Conservation (phyloP, 2,888 invertebrate genomes). For the Chymomyza procnemis region DNA sequence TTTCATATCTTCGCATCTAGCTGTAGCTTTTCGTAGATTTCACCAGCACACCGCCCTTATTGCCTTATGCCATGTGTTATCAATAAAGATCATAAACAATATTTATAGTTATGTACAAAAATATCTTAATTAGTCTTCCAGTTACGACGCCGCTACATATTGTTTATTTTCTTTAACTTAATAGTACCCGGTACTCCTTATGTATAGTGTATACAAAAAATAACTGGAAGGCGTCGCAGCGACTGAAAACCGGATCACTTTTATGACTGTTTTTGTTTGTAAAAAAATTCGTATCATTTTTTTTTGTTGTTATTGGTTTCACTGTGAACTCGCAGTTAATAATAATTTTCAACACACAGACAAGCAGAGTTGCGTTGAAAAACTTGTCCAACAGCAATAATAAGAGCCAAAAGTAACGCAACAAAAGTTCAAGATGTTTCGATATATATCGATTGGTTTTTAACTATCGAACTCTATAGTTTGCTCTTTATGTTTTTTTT, state of each 20-base stretch:
- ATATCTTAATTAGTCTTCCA: no score
- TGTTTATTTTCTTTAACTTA: no score
- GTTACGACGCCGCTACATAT: no score
- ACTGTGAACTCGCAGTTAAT: constrained; percentile 27
- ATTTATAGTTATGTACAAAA: no score
- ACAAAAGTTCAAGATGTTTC: constrained; percentile 12
- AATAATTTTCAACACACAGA: constrained; percentile 33
- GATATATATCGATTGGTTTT: not conserved
- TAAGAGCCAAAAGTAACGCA: constrained; percentile 5
- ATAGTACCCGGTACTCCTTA: not conserved
- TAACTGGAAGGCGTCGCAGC: constrained; percentile 8
- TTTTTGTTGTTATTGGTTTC: constrained; percentile 28
- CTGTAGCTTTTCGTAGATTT: no score
- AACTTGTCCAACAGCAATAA: constrained; percentile 23
- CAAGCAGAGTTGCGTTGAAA: not conserved
- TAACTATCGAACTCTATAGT: not conserved
- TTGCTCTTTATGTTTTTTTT: not conserved
- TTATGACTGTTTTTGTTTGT: constrained; percentile 24
- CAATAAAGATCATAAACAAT: no score
- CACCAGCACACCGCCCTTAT: no score
- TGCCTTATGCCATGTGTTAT: no score
- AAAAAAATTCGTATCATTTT: constrained; percentile 3
- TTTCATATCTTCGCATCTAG: no score
- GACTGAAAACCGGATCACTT: constrained; percentile 45
- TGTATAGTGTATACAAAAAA: not conserved